phyloP scores from a whole-genome alignment of 37 sponge, comb jelly and placozoan species.

The Aplysina aerophoba region DNA sequence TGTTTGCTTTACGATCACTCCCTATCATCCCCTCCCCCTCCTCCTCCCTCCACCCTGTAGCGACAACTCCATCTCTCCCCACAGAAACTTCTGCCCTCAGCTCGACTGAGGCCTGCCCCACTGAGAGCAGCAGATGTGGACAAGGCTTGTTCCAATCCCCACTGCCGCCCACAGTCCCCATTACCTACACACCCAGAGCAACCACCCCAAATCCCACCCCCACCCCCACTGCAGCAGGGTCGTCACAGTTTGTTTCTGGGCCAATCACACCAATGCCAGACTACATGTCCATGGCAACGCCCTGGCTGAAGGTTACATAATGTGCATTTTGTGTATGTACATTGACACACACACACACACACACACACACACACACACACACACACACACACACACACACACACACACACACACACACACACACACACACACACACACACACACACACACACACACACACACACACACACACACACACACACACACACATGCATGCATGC shows the following conservation, averaged over 20 bases:
- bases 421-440: no score
- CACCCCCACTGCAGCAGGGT: no score
- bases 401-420: no score
- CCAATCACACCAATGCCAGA: constrained; percentile 77
- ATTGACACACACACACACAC: background rate
- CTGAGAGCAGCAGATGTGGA: no score
- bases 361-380: no score
- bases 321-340: background rate
- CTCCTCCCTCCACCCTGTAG: background rate
- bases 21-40: background rate
- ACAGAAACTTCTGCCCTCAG: background rate
- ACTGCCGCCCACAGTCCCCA: background rate
- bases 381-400: no score
- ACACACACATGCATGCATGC: no score
- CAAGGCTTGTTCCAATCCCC: background rate
- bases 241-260: background rate
- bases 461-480: no score
- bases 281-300: constrained; percentile 64
- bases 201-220: no score
- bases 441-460: no score
- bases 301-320: constrained; percentile 51
- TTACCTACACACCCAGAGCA: no score
- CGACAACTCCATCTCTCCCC: background rate
- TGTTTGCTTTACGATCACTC: background rate
- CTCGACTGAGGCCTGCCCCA: background rate